phyloP scores from a whole-genome alignment of 2,797 vertebrate species.

The Oreochromis mossambicus region DNA sequence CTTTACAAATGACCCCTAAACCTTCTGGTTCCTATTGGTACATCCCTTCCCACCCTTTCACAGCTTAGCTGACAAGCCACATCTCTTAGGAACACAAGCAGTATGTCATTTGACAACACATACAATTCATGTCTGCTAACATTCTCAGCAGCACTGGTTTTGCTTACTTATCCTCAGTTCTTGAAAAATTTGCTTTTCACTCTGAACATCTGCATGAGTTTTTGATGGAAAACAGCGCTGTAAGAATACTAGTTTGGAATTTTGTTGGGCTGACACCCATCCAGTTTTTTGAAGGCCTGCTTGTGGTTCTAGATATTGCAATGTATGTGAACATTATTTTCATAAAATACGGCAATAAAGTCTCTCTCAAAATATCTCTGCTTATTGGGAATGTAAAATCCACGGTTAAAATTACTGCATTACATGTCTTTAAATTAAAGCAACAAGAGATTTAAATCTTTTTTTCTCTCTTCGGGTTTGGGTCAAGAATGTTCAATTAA shows the following conservation, averaged over 20 bases:
- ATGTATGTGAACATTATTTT: slow-evolving; percentile 47
- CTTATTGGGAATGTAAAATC: slow-evolving; percentile 46
- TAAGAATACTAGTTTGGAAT: slow-evolving; percentile 31
- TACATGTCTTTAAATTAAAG: slow-evolving; percentile 12
- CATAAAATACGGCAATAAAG: slow-evolving; percentile 60
- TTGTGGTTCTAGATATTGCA: slow-evolving; percentile 53
- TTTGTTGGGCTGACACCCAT: slow-evolving; percentile 37
- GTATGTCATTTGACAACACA: slow-evolving; percentile 1
- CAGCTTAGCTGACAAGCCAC: slow-evolving; percentile 6
- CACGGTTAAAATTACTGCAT: slow-evolving; percentile 65
- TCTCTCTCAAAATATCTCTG: slow-evolving; percentile 13
- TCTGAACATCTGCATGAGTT: slow-evolving; percentile 5
- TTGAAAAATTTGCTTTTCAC: slow-evolving; percentile 2
- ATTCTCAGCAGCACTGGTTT: background rate
- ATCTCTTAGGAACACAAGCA: slow-evolving; percentile 1
- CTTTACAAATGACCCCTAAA: slow-evolving; percentile 56
- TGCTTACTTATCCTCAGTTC: background rate
- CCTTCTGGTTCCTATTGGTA: slow-evolving; percentile 41
- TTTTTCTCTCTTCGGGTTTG: background rate
- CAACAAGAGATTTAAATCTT: background rate
- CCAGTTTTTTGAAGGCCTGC: slow-evolving; percentile 33
- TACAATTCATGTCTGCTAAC: background rate
- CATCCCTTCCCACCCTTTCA: slow-evolving; percentile 6
- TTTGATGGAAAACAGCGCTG: slow-evolving; percentile 20
- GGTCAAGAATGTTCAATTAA: slow-evolving; percentile 10